Base-by-base conservation (phyloP, 2,888 invertebrate species). In the Cephus pygmeus region DNA sequence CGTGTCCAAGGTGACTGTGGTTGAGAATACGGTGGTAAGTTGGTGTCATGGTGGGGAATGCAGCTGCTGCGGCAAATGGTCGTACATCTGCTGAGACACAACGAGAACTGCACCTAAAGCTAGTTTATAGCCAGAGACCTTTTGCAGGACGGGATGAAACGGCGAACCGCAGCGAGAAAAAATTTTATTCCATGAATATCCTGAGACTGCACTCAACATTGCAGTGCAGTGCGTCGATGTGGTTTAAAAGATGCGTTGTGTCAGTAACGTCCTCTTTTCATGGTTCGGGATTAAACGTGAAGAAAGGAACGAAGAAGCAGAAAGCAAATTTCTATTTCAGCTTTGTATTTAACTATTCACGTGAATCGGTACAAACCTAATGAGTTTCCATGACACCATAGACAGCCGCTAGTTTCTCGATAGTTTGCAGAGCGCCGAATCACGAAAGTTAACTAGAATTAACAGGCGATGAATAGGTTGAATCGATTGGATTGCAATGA, bases 41-140 rank as follows among this genome's bases (percentile, higher is more conserved):
- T 56, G 56, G 23, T 56, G 23, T 56, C 56, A 23, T 30, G 33
- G 75, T 56, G 75, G 75, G 75, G 75, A 81, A 79, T 77, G 88
- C 90, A 90, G 91, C 91, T 90, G 90, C 89, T 84, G 84, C 81
- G 84, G 87, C 89, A 89, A 90, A 90, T 89, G 88, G 88, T 85
- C 83, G 87, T 87, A 89, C 90, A 90, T 90, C 90, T 90, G 90
- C 89, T 87, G 85, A 88, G 86, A 85, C 84, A 80, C 80, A 83
- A 82, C 79, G 79, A 83, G 84, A 73, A 76, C 80, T 83, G 78
- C 75, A 78, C 75, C 78, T 35, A 36, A 33, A 71, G 78, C 34
- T 79, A 75, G 78, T 81, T n/a, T 76, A 71, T 75, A 78, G 69
- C 75, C 69, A 33, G 35, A 71, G 78, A 75, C 75, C 75, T 77